Evolutionary conservation across 1,140 invertebrate genomes (phyloP).

Genomic region (Solenopsis fugax): DNA sequence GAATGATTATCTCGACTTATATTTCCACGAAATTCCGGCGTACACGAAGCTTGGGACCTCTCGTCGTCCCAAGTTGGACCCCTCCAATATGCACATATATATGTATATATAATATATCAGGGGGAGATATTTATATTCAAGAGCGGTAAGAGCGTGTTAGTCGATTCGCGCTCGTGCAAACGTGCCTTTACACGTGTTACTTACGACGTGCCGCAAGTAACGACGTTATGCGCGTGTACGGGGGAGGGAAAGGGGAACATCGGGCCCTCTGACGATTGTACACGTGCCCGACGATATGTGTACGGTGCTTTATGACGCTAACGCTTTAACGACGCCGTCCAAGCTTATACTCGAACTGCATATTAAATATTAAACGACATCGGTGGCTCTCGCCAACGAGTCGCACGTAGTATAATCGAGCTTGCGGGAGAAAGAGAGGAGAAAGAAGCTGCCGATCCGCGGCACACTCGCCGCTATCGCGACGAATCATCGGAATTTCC

Average conservation of each 20-base stretch:
- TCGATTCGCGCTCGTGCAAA: conserved; percentile 67
- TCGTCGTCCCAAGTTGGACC: neutral
- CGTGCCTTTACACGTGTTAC: conserved; percentile 73
- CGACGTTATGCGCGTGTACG: conserved; percentile 60
- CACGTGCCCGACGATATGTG: conserved; percentile 63
- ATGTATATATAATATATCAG: too few relatives aligned
- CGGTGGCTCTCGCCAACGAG: conserved; percentile 38
- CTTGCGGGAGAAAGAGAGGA: neutral
- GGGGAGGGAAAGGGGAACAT: neutral
- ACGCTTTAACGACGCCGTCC: conserved; percentile 57
- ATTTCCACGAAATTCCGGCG: conserved; percentile 71
- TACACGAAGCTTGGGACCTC: neutral
- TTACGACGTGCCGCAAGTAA: conserved; percentile 76
- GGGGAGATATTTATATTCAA: conserved; percentile 69
- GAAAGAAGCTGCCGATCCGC: conserved; percentile 30
- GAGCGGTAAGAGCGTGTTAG: conserved; percentile 5
- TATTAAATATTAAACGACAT: conserved; percentile 74
- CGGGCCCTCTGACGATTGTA: conserved; percentile 12
- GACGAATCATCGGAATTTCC: conserved; percentile 52
- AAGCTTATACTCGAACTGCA: conserved; percentile 61
- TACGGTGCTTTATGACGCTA: conserved; percentile 69
- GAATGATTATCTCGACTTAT: conserved; percentile 72
- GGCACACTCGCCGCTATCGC: neutral
- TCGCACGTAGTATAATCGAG: conserved; percentile 42
- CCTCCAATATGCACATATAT: neutral